Evolutionary conservation across 2,888 invertebrate genomes (phyloP), one percentile per base, ranked within the genome.

Genomic region (Petrophora chlorosata): DNA sequence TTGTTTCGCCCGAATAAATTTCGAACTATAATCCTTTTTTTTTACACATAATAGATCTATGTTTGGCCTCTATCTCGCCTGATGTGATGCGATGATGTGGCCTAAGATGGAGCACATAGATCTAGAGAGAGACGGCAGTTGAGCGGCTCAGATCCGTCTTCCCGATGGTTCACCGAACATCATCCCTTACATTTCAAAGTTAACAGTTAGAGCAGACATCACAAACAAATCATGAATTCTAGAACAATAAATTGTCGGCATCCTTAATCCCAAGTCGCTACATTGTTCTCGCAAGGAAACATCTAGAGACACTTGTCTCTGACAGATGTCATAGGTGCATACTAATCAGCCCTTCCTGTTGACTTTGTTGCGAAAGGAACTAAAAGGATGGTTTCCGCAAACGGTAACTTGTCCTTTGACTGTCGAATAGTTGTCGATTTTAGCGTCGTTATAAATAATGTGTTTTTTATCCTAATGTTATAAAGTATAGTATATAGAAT

Each of bases 301-400:
- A 58, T 58, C 58, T 50, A 63, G 65, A 66, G 63, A 61, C 42
- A 32, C 32, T 23, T n/a, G n/a, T n/a, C n/a, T n/a, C n/a, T n/a
- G n/a, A n/a, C n/a, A n/a, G n/a, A 56, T 53, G 46, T 50, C 48
- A 59, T 56, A 33, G 56, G 38, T 56, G 76, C 70, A 79, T 79
- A 77, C 74, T 66, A 68, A 82, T 67, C 68, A 55, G 58, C 38
- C 41, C 58, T 41, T 17, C 79, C 79, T 78, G n/a, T n/a, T 80
- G 81, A 75, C 80, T 77, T 75, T 77, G 68, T 78, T 79, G 70
- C 56, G 36, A 5, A 25, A 10, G 25, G 25, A 10, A 10, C 3
- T 59, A 60, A 65, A 69, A 39, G 40, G 8, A 23, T 25, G 47
- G 43, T 71, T 69, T 75, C 73, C 70, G 71, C 51, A 60, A 58